These are phyloP conservation scores for Tenebrio molitor DNA, from an alignment of 1,140 invertebrate species.

Conservation along the genomic window DNA sequence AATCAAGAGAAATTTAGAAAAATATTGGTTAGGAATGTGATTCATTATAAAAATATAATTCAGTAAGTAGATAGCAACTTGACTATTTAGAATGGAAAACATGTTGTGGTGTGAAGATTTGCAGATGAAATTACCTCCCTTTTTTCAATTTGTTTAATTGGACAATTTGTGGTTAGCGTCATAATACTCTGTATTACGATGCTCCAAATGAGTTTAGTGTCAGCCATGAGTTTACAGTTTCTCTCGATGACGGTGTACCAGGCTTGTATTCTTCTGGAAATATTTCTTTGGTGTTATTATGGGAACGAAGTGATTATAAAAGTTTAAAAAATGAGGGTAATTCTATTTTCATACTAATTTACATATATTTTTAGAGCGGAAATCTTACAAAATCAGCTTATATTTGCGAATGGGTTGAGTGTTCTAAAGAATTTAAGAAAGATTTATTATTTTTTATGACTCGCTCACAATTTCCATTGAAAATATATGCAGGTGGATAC, in stretches of 20 bases:
- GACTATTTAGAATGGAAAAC: not conserved
- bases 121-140: slow-evolving; percentile 51
- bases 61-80: slow-evolving; percentile 6
- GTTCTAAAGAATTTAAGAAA: slow-evolving; percentile 50
- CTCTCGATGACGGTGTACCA: slow-evolving; percentile 60
- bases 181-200: slow-evolving; percentile 59
- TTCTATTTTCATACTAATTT: slow-evolving; percentile 4
- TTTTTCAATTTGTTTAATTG: slow-evolving; percentile 49
- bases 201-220: too few relatives aligned
- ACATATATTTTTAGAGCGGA: slow-evolving; percentile 37
- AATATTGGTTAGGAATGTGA: not conserved
- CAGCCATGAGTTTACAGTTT: slow-evolving; percentile 51
- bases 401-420: slow-evolving; percentile 54
- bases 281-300: slow-evolving; percentile 61
- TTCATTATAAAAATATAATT: slow-evolving; percentile 36
- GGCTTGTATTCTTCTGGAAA: slow-evolving; percentile 57
- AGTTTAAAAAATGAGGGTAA: slow-evolving; percentile 49
- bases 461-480: slow-evolving; percentile 52
- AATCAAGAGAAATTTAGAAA: not conserved
- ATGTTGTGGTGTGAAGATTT: slow-evolving; percentile 57
- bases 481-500: slow-evolving; percentile 53
- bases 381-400: slow-evolving; percentile 51
- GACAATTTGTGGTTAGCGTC: slow-evolving; percentile 53
- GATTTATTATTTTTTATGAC: slow-evolving; percentile 57
- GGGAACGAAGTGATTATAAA: slow-evolving; percentile 61